These are phyloP conservation scores for Grammomys surdaster DNA, from an alignment of 2,113 vertebrate genomes.

Conservation along the genomic window DNA sequence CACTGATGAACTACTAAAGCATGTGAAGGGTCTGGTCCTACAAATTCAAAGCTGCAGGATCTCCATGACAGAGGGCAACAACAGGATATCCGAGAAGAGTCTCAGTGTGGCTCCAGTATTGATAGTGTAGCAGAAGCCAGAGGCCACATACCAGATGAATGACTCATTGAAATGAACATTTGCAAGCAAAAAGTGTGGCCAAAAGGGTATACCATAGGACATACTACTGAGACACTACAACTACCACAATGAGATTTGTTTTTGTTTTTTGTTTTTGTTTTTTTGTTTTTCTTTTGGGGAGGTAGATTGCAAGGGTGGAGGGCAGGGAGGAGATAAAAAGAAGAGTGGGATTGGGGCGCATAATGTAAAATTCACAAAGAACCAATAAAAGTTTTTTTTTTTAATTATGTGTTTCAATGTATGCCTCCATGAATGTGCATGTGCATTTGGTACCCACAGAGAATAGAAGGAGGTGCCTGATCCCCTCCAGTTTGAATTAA, in stretches of 20 bases:
- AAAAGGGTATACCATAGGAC: not conserved
- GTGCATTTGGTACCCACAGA: not conserved
- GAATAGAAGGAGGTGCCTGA: not conserved
- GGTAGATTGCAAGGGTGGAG: not conserved
- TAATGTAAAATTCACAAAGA: not conserved
- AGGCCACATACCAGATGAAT: not conserved
- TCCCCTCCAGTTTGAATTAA: not conserved
- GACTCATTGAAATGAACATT: not conserved
- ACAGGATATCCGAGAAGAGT: not conserved
- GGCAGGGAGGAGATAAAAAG: not conserved
- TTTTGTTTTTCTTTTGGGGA: not conserved
- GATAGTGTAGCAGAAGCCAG: not conserved
- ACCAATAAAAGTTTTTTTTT: not conserved
- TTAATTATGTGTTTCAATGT: not conserved
- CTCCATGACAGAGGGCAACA: not conserved
- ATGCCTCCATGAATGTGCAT: not conserved
- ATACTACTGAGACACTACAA: not conserved
- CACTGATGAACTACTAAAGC: not conserved
- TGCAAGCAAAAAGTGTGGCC: not conserved
- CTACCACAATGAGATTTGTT: not conserved
- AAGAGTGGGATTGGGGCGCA: not conserved
- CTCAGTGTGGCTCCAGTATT: not conserved
- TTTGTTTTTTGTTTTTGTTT: not conserved
- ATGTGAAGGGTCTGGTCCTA: not conserved
- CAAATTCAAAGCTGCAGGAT: not conserved